These are phyloP conservation scores for Melanerpes aurifrons DNA, from an alignment of 2,113 vertebrate species.

Conservation along the genomic window DNA sequence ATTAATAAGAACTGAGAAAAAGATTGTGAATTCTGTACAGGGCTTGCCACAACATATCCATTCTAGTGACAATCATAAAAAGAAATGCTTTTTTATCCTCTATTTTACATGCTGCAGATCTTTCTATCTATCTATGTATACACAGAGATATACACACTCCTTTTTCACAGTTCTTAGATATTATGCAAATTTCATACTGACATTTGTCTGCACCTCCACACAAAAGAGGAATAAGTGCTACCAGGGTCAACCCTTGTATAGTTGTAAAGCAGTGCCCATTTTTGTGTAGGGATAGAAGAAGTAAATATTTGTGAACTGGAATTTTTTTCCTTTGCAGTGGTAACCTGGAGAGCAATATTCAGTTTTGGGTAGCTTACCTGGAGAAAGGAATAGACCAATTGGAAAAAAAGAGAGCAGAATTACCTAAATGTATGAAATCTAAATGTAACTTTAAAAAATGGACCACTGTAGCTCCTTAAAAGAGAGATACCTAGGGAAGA, in stretches of 20 bases:
- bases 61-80: neutral
- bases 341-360: neutral
- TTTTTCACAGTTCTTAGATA: neutral
- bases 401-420: neutral
- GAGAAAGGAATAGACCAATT: neutral
- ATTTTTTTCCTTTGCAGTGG: neutral
- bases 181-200: neutral
- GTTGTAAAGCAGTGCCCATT: neutral
- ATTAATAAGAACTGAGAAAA: constrained; percentile 29
- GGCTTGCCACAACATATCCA: neutral
- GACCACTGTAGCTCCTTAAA: neutral
- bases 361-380: neutral
- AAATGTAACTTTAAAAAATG: neutral
- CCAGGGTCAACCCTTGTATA: neutral
- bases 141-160: neutral
- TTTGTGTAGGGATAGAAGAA: neutral
- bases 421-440: neutral
- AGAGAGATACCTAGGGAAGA: neutral
- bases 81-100: neutral
- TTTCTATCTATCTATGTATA: fast-evolving
- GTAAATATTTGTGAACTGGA: neutral
- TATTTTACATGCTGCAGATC: neutral
- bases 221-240: neutral
- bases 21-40: neutral
- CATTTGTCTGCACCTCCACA: neutral